phyloP scores from a whole-genome alignment of 2,113 vertebrate species.

The Sapayoa aenigma region DNA sequence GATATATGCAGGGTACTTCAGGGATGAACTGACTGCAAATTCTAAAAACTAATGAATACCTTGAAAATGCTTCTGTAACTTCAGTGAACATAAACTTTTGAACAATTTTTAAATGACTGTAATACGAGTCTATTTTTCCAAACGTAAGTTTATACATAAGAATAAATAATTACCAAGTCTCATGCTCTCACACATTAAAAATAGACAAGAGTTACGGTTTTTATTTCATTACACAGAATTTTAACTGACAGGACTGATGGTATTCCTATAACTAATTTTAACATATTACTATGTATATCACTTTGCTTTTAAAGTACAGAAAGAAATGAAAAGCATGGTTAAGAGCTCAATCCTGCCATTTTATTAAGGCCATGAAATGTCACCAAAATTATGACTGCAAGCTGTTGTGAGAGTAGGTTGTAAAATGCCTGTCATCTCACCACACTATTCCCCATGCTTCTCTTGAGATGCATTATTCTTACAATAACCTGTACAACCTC shows the following conservation, averaged over 20 bases:
- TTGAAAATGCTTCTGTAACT: background rate
- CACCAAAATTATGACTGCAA: background rate
- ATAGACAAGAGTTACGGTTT: background rate
- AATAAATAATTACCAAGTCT: background rate
- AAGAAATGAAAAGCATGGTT: background rate
- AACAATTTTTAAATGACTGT: background rate
- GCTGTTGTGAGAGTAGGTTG: background rate
- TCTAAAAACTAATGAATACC: background rate
- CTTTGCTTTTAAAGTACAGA: background rate
- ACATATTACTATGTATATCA: background rate
- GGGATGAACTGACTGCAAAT: background rate
- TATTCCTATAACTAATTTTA: background rate
- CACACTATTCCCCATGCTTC: background rate
- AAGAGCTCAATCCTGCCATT: background rate
- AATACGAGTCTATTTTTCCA: background rate
- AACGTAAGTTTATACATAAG: background rate
- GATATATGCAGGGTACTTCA: background rate
- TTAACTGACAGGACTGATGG: background rate
- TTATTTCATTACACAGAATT: background rate
- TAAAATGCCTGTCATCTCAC: background rate
- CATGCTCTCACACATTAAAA: background rate
- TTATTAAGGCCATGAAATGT: slow-evolving; percentile 6
- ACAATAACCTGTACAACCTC: background rate
- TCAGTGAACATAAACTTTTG: background rate
- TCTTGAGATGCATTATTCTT: background rate